Conservation (phyloP, 2,888 invertebrate species). For the Patella caerulea region DNA sequence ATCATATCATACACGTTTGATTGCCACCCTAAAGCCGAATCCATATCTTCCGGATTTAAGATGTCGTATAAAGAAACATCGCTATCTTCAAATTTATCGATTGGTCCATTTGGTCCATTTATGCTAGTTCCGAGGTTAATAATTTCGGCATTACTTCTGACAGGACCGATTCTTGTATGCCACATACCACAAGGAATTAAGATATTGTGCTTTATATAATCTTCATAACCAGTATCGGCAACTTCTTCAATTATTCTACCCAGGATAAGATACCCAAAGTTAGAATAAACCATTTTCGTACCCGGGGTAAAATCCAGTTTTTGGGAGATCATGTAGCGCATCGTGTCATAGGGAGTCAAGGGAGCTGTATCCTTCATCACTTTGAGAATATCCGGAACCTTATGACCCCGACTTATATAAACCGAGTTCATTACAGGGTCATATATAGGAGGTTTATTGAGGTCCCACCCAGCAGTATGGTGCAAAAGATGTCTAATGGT, state of each 20-base stretch:
- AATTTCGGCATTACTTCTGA: conserved; percentile 25
- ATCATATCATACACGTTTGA: conserved; percentile 63
- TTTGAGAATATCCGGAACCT: conserved; percentile 56
- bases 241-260: conserved; percentile 62
- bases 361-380: conserved; percentile 45
- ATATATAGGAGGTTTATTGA: conserved; percentile 46
- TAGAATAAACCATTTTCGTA: conserved; percentile 55
- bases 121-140: conserved; percentile 20
- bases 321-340: conserved; percentile 58
- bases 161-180: conserved; percentile 58
- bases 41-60: conserved; percentile 47
- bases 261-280: conserved; percentile 62
- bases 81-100: background rate
- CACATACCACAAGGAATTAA: conserved; percentile 65
- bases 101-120: background rate
- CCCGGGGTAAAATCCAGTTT: conserved; percentile 61
- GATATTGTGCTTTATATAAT: conserved; percentile 52
- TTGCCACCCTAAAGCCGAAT: conserved; percentile 64
- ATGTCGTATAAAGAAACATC: conserved; percentile 29
- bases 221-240: conserved; percentile 47
- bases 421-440: conserved; percentile 59
- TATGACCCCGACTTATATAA: conserved; percentile 47
- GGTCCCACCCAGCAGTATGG: conserved; percentile 65
- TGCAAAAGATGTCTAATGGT: conserved; percentile 63
- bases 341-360: conserved; percentile 46